Conservation (phyloP, 2,113 vertebrate genomes). For the Mixornis gularis region DNA sequence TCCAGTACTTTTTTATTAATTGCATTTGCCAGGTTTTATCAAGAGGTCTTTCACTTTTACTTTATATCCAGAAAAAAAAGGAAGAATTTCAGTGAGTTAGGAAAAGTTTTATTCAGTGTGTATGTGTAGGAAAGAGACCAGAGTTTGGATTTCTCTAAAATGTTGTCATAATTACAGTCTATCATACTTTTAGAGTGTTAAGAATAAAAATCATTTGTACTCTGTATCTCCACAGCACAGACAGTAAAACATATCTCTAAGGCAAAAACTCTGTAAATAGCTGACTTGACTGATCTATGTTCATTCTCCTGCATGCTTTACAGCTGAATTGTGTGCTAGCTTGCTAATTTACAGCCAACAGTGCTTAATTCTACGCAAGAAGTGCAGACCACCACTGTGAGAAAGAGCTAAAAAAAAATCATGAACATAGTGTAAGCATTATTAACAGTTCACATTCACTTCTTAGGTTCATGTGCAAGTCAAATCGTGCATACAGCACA, state of each 20-base stretch:
- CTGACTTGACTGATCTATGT: background rate
- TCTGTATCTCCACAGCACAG: background rate
- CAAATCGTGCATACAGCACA: background rate
- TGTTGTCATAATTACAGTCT: background rate
- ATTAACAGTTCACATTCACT: background rate
- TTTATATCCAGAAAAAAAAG: background rate
- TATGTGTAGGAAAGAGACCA: background rate
- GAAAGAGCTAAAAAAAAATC: background rate
- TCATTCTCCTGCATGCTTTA: background rate
- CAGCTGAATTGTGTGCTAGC: background rate
- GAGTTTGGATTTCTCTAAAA: background rate
- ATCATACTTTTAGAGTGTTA: background rate
- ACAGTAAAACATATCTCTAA: background rate
- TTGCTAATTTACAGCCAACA: background rate
- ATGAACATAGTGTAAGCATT: background rate
- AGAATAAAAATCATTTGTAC: background rate
- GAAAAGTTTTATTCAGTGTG: background rate
- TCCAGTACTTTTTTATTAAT: background rate
- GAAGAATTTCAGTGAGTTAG: background rate
- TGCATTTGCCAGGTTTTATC: background rate
- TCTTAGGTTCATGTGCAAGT: background rate
- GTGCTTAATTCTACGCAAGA: background rate
- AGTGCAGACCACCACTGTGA: background rate
- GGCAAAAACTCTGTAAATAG: background rate
- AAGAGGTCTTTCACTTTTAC: background rate